Evolutionary conservation across 2,797 vertebrate species (phyloP), one percentile per base, ranked within the genome.

Genomic region (Melanitta fusca): DNA sequence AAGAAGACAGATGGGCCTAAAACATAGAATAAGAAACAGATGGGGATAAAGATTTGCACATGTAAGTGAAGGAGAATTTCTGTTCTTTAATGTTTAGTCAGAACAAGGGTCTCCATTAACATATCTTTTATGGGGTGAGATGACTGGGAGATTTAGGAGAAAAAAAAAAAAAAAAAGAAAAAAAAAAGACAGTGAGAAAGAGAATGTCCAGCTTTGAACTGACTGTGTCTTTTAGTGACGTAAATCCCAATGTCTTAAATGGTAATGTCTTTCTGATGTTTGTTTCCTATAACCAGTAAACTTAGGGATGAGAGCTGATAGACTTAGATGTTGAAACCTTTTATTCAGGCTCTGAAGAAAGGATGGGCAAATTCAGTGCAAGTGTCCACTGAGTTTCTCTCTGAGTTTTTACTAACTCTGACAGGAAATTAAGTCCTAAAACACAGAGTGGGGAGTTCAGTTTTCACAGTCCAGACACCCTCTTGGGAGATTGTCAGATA

Each of bases 41-140:
- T 70, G 89, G 70, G 83, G 87, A 84, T 66, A 85, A 93, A 95
- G 60, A 72, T 83, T 89, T 89, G 43, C 72, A 77, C 49, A 89
- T 94, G 70, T 62, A 80, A 82, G 65, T 75, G 39, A 93, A 93
- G 83, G 39, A 95, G 77, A 43, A 30, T 60, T 92, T 70, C 79
- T 22, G 60, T 78, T 81, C 73, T 78, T 81, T 85, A 93, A 91
- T 88, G 71, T 91, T 86, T 41, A 74, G 51, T 51, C 74, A 73
- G 82, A 83, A 49, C 53, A 91, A 92, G 28, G 39, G 25, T 41
- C 61, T 93, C 82, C 34, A 68, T 83, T 91, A 95, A 75, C 39
- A 56, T 96, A 56, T 62, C 56, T 95, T 96, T 89, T 85, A 96
- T 84, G 70, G 86, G 36, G 69, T 93, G 92, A 94, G 62, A 92